phyloP scores from a whole-genome alignment of 2,113 vertebrate genomes.

The Balaenoptera acutorostrata region DNA sequence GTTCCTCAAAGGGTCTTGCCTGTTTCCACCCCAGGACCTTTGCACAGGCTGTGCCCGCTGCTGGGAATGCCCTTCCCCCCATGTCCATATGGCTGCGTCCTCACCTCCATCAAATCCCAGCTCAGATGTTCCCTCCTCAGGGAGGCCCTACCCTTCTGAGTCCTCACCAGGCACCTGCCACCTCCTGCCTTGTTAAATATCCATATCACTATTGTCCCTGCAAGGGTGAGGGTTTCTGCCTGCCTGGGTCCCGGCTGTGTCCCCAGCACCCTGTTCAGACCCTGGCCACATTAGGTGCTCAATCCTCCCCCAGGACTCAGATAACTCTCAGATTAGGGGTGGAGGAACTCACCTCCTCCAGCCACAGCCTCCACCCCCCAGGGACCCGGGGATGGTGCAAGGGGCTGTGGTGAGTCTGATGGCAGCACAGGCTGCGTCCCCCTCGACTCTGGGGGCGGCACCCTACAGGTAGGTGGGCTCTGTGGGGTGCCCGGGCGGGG shows the following conservation, averaged over 20 bases:
- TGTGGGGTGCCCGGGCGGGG: slow-evolving; percentile 80
- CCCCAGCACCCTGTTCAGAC: not conserved
- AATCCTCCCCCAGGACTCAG: not conserved
- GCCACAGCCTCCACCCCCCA: slow-evolving; percentile 56
- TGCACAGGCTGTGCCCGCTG: not conserved
- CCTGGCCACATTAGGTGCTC: not conserved
- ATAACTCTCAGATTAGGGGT: not conserved
- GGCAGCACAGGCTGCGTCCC: not conserved
- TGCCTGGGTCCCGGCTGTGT: not conserved
- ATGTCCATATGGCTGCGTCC: accelerated
- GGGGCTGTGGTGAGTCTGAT: slow-evolving; percentile 28
- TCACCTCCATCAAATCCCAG: not conserved
- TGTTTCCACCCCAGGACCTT: not conserved
- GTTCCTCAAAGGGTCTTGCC: not conserved
- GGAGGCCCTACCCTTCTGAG: not conserved
- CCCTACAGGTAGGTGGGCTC: slow-evolving; percentile 57
- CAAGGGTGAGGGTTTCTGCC: not conserved
- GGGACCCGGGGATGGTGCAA: not conserved
- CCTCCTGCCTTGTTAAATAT: not conserved
- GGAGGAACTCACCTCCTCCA: slow-evolving; percentile 34
- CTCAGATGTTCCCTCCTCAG: not conserved
- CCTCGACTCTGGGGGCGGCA: not conserved
- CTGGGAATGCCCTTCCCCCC: not conserved
- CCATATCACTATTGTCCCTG: not conserved
- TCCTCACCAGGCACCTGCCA: not conserved